Evolutionary conservation across 2,888 invertebrate species (phyloP).

Genomic region (Euplexia lucipara): DNA sequence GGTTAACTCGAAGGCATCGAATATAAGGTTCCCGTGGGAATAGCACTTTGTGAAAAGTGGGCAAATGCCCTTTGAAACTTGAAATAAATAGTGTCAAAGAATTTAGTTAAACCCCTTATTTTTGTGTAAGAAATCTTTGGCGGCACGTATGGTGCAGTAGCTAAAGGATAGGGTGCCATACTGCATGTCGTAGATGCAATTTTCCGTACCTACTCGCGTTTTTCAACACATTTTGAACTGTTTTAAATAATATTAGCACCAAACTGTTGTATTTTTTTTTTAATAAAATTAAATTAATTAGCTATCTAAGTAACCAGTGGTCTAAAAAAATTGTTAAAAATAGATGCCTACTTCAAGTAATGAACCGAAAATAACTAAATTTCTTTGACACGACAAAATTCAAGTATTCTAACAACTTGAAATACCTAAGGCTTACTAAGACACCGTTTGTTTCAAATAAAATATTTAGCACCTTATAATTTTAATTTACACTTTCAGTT

Average conservation of each 20-base stretch:
- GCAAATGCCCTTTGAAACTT: conserved; percentile 47
- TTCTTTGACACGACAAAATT: conserved; percentile 25
- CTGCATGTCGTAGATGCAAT: too few species aligned
- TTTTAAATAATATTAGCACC: too few species aligned
- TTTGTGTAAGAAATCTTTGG: too few species aligned
- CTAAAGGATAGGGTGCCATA: too few species aligned
- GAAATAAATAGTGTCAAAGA: conserved; percentile 32
- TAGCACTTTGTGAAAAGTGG: conserved; percentile 81
- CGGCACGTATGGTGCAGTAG: too few species aligned
- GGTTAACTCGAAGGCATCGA: conserved; percentile 70
- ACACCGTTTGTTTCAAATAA: conserved; percentile 57
- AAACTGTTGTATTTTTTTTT: too few species aligned
- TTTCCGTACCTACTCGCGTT: too few species aligned
- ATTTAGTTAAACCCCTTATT: too few species aligned
- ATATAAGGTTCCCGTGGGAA: conserved; percentile 75
- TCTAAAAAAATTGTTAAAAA: background rate
- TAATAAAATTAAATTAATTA: too few species aligned
- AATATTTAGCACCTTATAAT: conserved; percentile 63
- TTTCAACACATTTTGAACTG: too few species aligned
- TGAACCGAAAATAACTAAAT: background rate
- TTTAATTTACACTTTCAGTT: conserved; percentile 37
- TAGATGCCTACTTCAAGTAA: background rate
- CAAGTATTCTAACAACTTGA: conserved; percentile 37
- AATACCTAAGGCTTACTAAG: conserved; percentile 56
- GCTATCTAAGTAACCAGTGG: too few species aligned